Evolutionary conservation across 1,140 invertebrate genomes (phyloP).

Genomic region (Trichonephila clavata): DNA sequence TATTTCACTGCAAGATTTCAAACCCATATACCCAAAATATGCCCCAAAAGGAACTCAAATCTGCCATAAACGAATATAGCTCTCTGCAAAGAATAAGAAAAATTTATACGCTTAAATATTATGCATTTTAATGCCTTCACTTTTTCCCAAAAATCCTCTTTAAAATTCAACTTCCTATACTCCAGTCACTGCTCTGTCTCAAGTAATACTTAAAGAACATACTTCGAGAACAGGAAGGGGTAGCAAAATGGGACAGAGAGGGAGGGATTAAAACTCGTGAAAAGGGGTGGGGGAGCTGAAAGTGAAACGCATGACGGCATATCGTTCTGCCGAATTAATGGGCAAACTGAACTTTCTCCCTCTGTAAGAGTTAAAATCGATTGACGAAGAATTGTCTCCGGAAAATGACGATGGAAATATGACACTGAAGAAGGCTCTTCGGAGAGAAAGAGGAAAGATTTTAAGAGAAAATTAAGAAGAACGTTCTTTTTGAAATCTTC

Average conservation of each 20-base stretch:
- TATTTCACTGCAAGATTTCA: too few species aligned
- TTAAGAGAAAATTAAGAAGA: background rate
- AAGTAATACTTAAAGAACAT: too few species aligned
- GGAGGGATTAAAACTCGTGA: background rate
- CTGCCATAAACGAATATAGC: too few species aligned
- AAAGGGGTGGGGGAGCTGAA: background rate
- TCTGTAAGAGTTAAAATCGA: constrained; percentile 1
- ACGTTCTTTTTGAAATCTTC: background rate
- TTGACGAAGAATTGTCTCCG: background rate
- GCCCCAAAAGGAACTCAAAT: too few species aligned
- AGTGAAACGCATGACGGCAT: constrained; percentile 44
- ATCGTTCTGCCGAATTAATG: constrained; percentile 45
- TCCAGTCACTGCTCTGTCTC: background rate
- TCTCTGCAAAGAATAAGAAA: too few species aligned
- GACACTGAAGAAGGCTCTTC: background rate
- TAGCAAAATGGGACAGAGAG: background rate
- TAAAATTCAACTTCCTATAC: background rate
- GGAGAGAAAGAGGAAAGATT: too few species aligned
- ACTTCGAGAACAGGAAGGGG: background rate
- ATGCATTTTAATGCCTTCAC: too few species aligned
- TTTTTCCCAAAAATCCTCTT: background rate
- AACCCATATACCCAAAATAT: too few species aligned
- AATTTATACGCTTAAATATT: too few species aligned
- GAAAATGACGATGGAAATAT: constrained; percentile 1
- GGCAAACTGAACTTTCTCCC: constrained; percentile 6